These are phyloP conservation scores for Diglossa cyanea DNA, from an alignment of 2,797 vertebrate genomes.

Conservation along the genomic window DNA sequence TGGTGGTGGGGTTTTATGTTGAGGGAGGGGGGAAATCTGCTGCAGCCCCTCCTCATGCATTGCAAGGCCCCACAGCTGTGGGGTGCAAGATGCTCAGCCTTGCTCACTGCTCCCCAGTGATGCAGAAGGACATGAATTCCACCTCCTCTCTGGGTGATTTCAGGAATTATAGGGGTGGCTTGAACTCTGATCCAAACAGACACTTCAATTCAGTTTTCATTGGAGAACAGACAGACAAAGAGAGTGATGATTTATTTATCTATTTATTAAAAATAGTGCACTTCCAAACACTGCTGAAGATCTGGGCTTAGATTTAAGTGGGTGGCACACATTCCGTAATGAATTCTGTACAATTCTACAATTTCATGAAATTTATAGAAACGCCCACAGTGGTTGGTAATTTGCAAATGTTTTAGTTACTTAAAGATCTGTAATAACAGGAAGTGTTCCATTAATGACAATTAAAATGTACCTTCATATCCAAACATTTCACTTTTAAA, in stretches of 20 bases:
- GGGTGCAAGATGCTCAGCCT: not conserved
- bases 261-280: not conserved
- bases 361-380: not conserved
- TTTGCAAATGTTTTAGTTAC: not conserved
- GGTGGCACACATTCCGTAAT: not conserved
- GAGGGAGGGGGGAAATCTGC: not conserved
- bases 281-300: not conserved
- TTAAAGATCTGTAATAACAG: not conserved
- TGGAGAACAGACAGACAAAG: not conserved
- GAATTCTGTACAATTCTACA: not conserved
- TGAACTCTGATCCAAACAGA: not conserved
- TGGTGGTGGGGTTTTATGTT: too few species aligned
- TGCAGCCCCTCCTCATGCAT: not conserved
- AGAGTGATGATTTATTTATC: not conserved
- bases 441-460: constrained; percentile 8
- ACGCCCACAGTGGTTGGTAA: not conserved
- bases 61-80: not conserved
- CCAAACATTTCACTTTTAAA: not conserved
- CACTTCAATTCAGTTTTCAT: not conserved
- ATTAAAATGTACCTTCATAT: not conserved
- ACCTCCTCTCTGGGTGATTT: not conserved
- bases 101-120: not conserved
- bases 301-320: not conserved
- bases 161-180: not conserved
- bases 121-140: not conserved